Evolutionary conservation across 2,797 vertebrate species (phyloP).

Genomic region (Poeciliopsis gracilis): DNA sequence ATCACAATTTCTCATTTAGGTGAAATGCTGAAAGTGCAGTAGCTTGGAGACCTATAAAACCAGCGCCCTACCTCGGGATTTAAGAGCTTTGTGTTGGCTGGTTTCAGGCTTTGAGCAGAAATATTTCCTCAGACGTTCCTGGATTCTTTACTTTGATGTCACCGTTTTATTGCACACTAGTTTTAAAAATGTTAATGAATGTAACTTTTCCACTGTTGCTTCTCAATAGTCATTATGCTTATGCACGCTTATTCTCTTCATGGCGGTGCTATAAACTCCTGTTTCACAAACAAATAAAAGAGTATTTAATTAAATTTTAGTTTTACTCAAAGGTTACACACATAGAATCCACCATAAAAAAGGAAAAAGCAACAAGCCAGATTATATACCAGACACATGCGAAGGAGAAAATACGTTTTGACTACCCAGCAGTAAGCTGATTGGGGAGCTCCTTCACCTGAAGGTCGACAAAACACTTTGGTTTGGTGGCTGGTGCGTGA

Average conservation of each 20-base stretch:
- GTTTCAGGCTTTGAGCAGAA: neutral
- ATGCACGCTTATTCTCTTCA: neutral
- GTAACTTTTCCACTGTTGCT: neutral
- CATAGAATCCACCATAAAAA: neutral
- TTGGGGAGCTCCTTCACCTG: constrained; percentile 36
- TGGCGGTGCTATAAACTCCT: neutral
- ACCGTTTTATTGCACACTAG: neutral
- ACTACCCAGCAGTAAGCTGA: constrained; percentile 27
- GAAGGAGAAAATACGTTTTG: constrained; percentile 20
- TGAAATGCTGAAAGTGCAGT: neutral
- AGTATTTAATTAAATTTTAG: neutral
- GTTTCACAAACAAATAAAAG: neutral
- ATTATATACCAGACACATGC: neutral
- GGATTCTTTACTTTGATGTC: neutral
- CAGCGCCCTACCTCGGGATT: neutral
- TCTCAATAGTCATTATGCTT: neutral
- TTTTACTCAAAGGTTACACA: neutral
- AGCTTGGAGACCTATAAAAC: neutral
- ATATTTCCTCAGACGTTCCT: neutral
- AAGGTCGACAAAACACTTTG: constrained; percentile 31
- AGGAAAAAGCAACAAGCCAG: constrained; percentile 1
- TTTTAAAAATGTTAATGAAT: neutral
- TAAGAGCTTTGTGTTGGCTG: neutral
- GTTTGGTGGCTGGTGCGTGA: constrained; percentile 26
- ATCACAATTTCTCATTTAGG: neutral